Conservation (phyloP, 1,140 invertebrate species). For the Phymorhynchus buccinoides region DNA sequence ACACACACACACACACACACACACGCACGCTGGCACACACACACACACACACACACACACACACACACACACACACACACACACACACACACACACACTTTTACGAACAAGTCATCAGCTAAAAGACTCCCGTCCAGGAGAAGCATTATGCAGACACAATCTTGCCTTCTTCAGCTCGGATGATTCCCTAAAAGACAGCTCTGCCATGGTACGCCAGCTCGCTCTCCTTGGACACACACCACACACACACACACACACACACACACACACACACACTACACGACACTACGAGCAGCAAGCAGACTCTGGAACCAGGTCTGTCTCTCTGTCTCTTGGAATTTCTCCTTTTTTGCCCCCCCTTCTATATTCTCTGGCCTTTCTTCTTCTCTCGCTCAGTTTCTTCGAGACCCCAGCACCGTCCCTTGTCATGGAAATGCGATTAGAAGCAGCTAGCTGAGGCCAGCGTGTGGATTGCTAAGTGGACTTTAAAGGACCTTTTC, state of each 20-base stretch:
- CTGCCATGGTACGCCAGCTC: too few species aligned
- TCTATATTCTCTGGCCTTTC: neutral
- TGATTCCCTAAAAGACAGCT: slow-evolving; percentile 1
- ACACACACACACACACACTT: too few species aligned
- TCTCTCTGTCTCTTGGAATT: too few species aligned
- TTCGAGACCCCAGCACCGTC: neutral
- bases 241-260: too few species aligned
- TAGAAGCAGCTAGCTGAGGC: neutral
- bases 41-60: neutral
- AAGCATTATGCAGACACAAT: slow-evolving; percentile 29
- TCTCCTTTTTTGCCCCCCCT: too few species aligned
- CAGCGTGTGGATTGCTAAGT: slow-evolving; percentile 27
- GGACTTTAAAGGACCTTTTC: slow-evolving; percentile 26
- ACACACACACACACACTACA: too few species aligned
- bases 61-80: too few species aligned
- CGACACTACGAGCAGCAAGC: too few species aligned
- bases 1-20: neutral
- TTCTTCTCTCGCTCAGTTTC: neutral
- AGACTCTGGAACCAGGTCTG: too few species aligned
- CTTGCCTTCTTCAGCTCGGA: slow-evolving; percentile 7
- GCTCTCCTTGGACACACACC: too few species aligned
- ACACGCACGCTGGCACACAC: neutral
- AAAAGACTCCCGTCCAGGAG: neutral
- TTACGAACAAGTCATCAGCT: slow-evolving; percentile 12
- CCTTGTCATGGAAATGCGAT: slow-evolving; percentile 25